Evolutionary conservation across 2,113 vertebrate genomes (phyloP).

Genomic region (Caranx melampygus): DNA sequence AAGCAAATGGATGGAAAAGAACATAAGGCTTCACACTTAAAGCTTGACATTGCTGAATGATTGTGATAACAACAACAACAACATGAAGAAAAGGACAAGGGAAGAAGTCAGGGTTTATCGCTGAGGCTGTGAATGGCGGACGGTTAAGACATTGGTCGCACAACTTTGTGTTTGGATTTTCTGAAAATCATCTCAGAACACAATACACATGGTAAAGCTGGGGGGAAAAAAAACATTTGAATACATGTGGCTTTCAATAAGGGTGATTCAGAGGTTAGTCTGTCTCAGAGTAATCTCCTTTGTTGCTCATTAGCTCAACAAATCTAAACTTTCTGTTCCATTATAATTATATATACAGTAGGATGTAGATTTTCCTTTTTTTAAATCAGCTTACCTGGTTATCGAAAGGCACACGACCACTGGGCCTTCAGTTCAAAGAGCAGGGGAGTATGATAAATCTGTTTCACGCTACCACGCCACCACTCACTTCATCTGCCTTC

Average conservation of each 20-base stretch:
- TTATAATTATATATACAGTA: background rate
- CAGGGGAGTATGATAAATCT: background rate
- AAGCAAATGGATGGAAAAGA: constrained; percentile 72
- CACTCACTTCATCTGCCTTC: background rate
- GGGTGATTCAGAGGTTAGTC: background rate
- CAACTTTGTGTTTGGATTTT: background rate
- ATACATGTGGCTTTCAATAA: background rate
- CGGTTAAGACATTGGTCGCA: constrained; percentile 44
- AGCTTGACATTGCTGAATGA: constrained; percentile 62
- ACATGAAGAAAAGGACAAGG: constrained; percentile 53
- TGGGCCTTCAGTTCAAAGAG: background rate
- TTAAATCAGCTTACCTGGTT: background rate
- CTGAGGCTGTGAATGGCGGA: constrained; percentile 21
- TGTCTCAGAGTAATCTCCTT: background rate
- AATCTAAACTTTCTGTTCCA: background rate
- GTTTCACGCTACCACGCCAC: background rate
- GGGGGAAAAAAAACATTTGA: background rate
- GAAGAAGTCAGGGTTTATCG: constrained; percentile 55
- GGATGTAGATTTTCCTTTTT: background rate
- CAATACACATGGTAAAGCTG: background rate
- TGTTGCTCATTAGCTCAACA: background rate
- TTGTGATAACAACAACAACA: constrained; percentile 64
- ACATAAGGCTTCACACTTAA: constrained; percentile 65
- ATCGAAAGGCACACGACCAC: background rate
- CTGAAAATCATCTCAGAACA: constrained; percentile 7